Evolutionary conservation across 2,113 vertebrate genomes (phyloP).

Genomic region (Willisornis vidua): DNA sequence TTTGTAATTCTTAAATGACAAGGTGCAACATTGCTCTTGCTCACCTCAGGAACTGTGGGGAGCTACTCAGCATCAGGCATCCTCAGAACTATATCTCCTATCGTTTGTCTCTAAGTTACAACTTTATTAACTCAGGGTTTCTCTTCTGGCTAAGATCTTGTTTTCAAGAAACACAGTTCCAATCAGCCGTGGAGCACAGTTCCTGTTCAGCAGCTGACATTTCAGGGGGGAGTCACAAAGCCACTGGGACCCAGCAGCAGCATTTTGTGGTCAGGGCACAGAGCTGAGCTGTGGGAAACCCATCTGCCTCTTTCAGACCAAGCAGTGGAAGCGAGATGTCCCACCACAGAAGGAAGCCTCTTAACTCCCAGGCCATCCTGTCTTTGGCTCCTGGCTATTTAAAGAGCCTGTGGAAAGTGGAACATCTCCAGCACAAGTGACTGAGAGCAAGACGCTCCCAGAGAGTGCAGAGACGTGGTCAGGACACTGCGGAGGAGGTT

Average conservation of each 20-base stretch:
- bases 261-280: not conserved
- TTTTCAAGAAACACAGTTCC: not conserved
- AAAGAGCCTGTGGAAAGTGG: not conserved
- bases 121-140: not conserved
- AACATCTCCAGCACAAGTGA: not conserved
- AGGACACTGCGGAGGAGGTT: not conserved
- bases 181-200: not conserved
- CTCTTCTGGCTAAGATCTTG: not conserved
- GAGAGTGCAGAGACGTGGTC: fast-evolving
- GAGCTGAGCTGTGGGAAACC: not conserved
- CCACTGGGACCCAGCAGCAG: not conserved
- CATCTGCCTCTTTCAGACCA: not conserved
- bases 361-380: not conserved
- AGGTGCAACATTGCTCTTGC: not conserved
- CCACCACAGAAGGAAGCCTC: not conserved
- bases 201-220: not conserved
- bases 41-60: not conserved
- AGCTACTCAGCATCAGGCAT: not conserved
- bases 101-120: not conserved
- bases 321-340: fast-evolving
- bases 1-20: not conserved
- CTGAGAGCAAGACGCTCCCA: not conserved
- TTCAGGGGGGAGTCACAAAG: not conserved
- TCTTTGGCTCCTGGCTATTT: not conserved
- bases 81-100: not conserved